Evolutionary conservation across 2,113 vertebrate species (phyloP).

Genomic region (Labeo rohita): DNA sequence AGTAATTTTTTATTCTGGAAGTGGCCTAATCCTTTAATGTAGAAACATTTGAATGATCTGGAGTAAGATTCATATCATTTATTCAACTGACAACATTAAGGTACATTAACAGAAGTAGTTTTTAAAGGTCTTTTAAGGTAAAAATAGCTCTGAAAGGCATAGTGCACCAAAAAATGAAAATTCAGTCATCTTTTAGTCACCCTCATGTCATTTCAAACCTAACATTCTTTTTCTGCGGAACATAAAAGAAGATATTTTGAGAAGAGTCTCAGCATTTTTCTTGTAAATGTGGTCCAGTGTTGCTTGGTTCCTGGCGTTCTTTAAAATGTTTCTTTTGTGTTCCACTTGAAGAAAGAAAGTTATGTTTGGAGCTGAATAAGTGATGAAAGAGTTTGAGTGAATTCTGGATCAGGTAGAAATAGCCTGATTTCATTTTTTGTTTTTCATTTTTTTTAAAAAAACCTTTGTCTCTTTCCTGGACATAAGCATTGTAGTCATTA

Average conservation of each 20-base stretch:
- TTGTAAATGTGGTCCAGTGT: not conserved
- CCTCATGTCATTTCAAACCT: not conserved
- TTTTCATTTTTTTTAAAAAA: too few species aligned
- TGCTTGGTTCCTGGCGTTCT: not conserved
- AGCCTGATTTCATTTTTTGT: too few species aligned
- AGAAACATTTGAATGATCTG: not conserved
- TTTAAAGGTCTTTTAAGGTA: not conserved
- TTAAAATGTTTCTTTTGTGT: not conserved
- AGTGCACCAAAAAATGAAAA: too few species aligned
- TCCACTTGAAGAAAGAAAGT: not conserved
- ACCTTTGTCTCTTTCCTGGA: not conserved
- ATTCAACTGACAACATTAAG: not conserved
- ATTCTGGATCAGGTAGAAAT: too few species aligned
- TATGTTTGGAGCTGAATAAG: not conserved
- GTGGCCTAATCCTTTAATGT: not conserved
- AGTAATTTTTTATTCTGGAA: too few species aligned
- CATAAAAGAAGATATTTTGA: not conserved
- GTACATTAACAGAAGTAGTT: not conserved
- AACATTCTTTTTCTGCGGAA: not conserved
- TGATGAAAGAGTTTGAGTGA: too few species aligned
- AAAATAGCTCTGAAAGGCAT: not conserved
- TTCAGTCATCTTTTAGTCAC: not conserved
- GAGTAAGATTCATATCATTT: not conserved
- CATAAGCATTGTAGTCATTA: not conserved
- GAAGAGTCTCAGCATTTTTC: not conserved